Evolutionary conservation across 2,888 invertebrate species (phyloP), one percentile per base, ranked within the genome.

Genomic region (Leistus spinibarbis): DNA sequence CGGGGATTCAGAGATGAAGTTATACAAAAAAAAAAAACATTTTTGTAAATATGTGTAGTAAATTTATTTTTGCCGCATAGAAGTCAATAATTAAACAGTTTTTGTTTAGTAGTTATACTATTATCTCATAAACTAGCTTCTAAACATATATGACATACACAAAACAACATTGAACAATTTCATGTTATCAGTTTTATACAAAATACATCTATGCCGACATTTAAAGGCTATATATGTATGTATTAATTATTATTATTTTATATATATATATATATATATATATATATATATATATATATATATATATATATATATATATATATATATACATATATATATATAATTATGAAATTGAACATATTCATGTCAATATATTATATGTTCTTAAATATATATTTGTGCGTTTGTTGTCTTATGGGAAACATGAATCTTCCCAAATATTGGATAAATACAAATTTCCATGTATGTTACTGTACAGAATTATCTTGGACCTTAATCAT

Each of bases 351-450:
- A n/a, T n/a, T n/a, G n/a, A n/a, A n/a, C n/a, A n/a, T n/a, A n/a
- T n/a, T n/a, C n/a, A n/a, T n/a, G n/a, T n/a, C n/a, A n/a, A n/a
- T n/a, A n/a, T n/a, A 68, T 19, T 63, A n/a, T 70, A 70, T 20
- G n/a, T 64, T 65, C 54, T 64, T 72, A 64, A 56, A 64, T 70
- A 69, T 66, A 40, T 65, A 72, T 65, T 72, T 72, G 72, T 72
- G 72, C 72, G 72, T 65, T 72, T 72, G 72, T 54, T 72, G 54
- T 72, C 66, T 72, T 72, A 64, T 62, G 16, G 63, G 57, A 72
- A 40, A 72, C 65, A 72, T 72, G 20, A 56, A 13, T 57, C 24
- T 24, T 72, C 65, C 66, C 56, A 72, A 66, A 72, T 65, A 72
- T 65, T 65, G 56, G 56, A 65, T 56, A 72, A 17, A 65, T 72